Conservation (phyloP, 92 coral and sea anemone genomes). For the Meandrina meandrites region DNA sequence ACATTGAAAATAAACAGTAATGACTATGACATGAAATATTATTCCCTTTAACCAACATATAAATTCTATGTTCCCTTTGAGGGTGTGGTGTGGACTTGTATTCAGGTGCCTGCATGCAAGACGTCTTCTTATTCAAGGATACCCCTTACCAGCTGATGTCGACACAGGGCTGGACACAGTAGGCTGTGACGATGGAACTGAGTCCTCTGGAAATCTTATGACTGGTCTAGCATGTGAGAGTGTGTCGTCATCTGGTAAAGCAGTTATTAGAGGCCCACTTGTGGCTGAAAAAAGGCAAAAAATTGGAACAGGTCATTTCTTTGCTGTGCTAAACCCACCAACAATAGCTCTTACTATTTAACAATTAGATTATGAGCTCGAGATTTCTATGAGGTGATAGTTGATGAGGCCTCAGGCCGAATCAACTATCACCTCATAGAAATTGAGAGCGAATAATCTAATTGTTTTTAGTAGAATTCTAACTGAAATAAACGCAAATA, state of each 20-base stretch:
- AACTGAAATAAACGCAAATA: too few species aligned
- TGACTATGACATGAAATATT: too few species aligned
- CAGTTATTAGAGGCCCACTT: constrained; percentile 88
- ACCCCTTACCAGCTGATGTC: constrained; percentile 63
- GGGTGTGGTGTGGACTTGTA: background rate
- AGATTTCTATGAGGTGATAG: too few species aligned
- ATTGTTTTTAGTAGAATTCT: too few species aligned
- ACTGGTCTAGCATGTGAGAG: constrained; percentile 84
- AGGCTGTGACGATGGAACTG: constrained; percentile 67
- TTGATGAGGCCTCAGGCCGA: too few species aligned
- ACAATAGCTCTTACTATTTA: background rate
- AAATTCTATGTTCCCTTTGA: too few species aligned
- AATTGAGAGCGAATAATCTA: too few species aligned
- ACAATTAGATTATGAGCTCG: too few species aligned
- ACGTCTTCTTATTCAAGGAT: background rate
- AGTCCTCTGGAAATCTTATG: constrained; percentile 74
- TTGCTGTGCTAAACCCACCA: background rate
- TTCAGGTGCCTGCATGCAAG: background rate
- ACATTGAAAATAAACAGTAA: too few species aligned
- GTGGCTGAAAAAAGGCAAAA: constrained; percentile 47
- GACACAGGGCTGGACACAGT: constrained; percentile 81
- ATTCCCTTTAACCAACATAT: background rate
- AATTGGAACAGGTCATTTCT: background rate
- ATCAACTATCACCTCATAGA: too few species aligned
- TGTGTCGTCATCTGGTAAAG: constrained; percentile 84